These are phyloP conservation scores for Tridacna crocea DNA, from an alignment of 2,888 invertebrate species.

Conservation along the genomic window DNA sequence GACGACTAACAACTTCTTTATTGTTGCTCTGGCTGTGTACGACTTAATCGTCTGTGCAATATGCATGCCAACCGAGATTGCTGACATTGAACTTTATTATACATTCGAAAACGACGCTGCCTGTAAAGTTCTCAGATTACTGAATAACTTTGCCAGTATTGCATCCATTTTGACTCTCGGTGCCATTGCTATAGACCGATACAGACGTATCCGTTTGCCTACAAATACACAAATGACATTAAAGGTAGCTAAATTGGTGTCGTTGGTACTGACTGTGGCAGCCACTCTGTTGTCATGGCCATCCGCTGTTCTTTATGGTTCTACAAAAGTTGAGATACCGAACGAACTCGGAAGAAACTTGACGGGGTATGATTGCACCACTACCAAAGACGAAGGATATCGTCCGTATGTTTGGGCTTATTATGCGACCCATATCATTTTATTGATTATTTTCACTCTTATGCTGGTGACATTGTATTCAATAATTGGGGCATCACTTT, in stretches of 20 bases:
- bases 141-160: constrained; percentile 65
- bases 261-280: constrained; percentile 25
- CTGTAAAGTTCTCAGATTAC: constrained; percentile 68
- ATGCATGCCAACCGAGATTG: constrained; percentile 73
- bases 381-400: constrained; percentile 54
- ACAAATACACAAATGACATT: constrained; percentile 65
- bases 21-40: constrained; percentile 68
- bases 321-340: constrained; percentile 60
- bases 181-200: constrained; percentile 72
- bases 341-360: constrained; percentile 41
- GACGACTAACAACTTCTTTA: constrained; percentile 69
- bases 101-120: constrained; percentile 66
- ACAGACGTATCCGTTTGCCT: constrained; percentile 70
- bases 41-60: constrained; percentile 68
- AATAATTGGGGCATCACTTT: constrained; percentile 64
- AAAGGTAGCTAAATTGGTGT: constrained; percentile 56
- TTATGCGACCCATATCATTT: constrained; percentile 64
- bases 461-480: constrained; percentile 64
- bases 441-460: constrained; percentile 62
- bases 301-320: constrained; percentile 66
- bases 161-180: constrained; percentile 68
- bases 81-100: constrained; percentile 66
- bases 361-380: constrained; percentile 70
- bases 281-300: constrained; percentile 66
- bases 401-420: constrained; percentile 66